Percentiles rank a stretch among this genome's conserved stretches.
Conservation (phyloP, 2,797 vertebrate genomes). For the Enteromius afrohamiltoni region DNA sequence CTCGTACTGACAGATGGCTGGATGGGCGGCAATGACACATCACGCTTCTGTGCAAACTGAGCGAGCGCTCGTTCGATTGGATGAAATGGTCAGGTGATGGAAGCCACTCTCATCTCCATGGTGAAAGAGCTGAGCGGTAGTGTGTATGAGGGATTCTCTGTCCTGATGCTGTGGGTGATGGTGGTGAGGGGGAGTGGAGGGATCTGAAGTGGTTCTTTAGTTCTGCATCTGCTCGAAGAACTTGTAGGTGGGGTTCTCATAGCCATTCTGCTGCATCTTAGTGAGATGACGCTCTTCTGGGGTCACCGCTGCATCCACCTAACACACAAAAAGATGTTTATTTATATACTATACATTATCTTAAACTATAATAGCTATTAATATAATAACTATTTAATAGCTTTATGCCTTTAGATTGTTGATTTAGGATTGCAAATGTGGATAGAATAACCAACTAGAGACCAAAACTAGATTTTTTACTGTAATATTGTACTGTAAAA, state of each 20-base stretch:
- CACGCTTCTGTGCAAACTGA: slow-evolving; percentile 61
- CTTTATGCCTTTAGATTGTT: neutral
- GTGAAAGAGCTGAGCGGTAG: slow-evolving; percentile 48
- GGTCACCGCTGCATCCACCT: slow-evolving; percentile 97
- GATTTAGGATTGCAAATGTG: neutral
- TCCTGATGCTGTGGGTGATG: slow-evolving; percentile 45
- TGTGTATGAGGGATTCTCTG: slow-evolving; percentile 42
- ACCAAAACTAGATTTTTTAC: too few species aligned
- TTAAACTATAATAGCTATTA: too few species aligned
- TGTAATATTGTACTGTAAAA: too few species aligned
- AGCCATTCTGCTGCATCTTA: slow-evolving; percentile 99
- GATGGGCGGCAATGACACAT: slow-evolving; percentile 48
- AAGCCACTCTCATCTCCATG: slow-evolving; percentile 65
- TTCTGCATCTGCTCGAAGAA: slow-evolving; percentile 99
- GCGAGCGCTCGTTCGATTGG: slow-evolving; percentile 58
- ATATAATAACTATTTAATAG: too few species aligned
- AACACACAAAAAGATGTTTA: slow-evolving; percentile 3
- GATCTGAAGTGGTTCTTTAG: slow-evolving; percentile 73
- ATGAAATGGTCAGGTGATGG: slow-evolving; percentile 70
- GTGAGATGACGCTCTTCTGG: slow-evolving; percentile 97
- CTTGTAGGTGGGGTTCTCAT: slow-evolving; percentile 99
- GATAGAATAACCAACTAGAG: neutral
- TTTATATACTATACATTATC: neutral
- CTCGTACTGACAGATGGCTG: slow-evolving; percentile 56
- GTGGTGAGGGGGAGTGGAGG: slow-evolving; percentile 8